These are phyloP conservation scores for Mugil cephalus DNA, from an alignment of 2,113 vertebrate species.

Conservation along the genomic window DNA sequence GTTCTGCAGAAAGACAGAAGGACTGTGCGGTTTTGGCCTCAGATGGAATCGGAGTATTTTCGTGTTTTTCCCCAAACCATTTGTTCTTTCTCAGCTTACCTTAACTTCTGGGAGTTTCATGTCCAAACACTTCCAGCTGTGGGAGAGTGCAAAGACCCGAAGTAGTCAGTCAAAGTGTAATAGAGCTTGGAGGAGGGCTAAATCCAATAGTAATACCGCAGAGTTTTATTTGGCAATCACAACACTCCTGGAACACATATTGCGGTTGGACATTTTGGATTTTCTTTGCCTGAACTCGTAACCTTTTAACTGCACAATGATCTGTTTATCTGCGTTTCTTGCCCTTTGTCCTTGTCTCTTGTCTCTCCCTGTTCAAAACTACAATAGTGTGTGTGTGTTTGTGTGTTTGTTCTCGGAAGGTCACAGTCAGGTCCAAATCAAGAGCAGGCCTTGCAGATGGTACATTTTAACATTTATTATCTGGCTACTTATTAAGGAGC, in stretches of 20 bases:
- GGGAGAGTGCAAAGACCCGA: constrained; percentile 11
- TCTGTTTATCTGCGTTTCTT: not conserved
- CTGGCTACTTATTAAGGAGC: not conserved
- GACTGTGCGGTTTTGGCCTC: constrained; percentile 16
- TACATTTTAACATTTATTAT: not conserved
- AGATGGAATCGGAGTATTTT: not conserved
- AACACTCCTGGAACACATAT: not conserved
- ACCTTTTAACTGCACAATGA: constrained; percentile 8
- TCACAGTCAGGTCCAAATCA: not conserved
- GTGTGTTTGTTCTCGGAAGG: not conserved
- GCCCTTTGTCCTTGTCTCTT: not conserved
- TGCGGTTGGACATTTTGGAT: not conserved
- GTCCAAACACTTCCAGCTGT: constrained; percentile 34
- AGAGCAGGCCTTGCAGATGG: not conserved
- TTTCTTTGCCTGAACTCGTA: constrained; percentile 2
- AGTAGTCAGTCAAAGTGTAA: not conserved
- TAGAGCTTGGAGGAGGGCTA: not conserved
- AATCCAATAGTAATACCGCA: not conserved
- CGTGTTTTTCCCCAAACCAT: constrained; percentile 13
- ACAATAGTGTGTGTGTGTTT: constrained; percentile 4
- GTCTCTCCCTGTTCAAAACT: not conserved
- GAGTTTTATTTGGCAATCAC: not conserved
- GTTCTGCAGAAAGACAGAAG: constrained; percentile 14
- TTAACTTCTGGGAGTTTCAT: constrained; percentile 34
- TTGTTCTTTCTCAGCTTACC: constrained; percentile 30